Conservation (phyloP, 2,113 vertebrate genomes). For the Atractosteus spatula region DNA sequence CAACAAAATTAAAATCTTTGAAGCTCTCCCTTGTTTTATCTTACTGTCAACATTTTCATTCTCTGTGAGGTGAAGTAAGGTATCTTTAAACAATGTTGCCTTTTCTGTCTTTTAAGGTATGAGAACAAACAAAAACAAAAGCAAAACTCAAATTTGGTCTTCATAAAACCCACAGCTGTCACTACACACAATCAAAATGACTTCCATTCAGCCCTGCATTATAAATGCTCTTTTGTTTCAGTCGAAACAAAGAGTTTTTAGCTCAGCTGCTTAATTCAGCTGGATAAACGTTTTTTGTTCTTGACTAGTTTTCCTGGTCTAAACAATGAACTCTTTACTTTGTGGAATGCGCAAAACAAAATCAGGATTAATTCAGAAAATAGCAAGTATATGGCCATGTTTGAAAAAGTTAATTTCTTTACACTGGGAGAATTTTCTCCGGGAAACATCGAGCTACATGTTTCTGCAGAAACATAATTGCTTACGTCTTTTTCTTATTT, state of each 20-base stretch:
- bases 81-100: constrained; percentile 54
- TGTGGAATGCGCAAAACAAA: constrained; percentile 2
- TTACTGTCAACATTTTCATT: constrained; percentile 45
- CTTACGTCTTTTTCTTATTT: background rate
- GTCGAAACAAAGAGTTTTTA: constrained; percentile 38
- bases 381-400: constrained; percentile 15
- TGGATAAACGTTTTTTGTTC: constrained; percentile 50
- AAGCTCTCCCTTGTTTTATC: background rate
- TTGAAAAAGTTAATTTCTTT: constrained; percentile 12
- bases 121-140: constrained; percentile 49
- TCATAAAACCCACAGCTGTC: constrained; percentile 60
- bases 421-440: background rate
- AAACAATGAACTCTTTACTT: constrained; percentile 7
- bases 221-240: constrained; percentile 63
- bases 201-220: constrained; percentile 50
- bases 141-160: constrained; percentile 47
- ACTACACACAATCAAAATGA: constrained; percentile 52
- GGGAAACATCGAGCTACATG: background rate
- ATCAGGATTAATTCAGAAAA: constrained; percentile 2
- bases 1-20: too few relatives aligned
- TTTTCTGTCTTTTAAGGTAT: constrained; percentile 60
- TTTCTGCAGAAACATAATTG: background rate
- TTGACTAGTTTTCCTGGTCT: constrained; percentile 29
- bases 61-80: constrained; percentile 53
- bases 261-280: constrained; percentile 48